A percentile compares a stretch with the other conserved stretches of the same genome.
These are phyloP conservation scores for Pimpla rufipes DNA, from an alignment of 2,888 invertebrate genomes.

Conservation along the genomic window DNA sequence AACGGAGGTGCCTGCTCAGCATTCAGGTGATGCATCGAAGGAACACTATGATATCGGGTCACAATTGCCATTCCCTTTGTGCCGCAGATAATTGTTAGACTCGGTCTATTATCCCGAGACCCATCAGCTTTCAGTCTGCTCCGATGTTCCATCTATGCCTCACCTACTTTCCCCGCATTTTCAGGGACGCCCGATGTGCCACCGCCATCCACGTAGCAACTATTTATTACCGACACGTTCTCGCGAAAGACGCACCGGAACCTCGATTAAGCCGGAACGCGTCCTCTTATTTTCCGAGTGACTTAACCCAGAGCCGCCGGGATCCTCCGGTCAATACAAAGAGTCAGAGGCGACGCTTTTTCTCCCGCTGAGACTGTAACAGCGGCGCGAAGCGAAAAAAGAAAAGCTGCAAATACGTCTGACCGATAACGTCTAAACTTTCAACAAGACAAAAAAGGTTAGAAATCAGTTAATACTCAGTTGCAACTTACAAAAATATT, in stretches of 20 bases:
- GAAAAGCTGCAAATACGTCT: not conserved
- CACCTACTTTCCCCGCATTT: slow-evolving; percentile 34
- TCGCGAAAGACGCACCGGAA: slow-evolving; percentile 18
- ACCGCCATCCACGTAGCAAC: slow-evolving; percentile 20
- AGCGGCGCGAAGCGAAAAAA: not conserved
- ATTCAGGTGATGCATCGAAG: no score
- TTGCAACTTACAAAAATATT: no score
- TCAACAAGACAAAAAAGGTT: no score
- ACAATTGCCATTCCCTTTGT: no score
- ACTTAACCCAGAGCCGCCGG: slow-evolving; percentile 23
- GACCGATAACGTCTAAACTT: not conserved
- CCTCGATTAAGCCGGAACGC: slow-evolving; percentile 48
- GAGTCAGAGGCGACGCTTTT: not conserved
- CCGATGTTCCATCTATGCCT: not conserved
- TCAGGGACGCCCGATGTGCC: not conserved
- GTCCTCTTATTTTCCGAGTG: slow-evolving; percentile 50
- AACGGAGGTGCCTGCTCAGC: no score
- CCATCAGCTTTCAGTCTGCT: slow-evolving; percentile 2
- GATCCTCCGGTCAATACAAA: slow-evolving; percentile 24
- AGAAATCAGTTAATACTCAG: no score
- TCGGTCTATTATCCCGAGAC: no score
- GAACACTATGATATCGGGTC: no score
- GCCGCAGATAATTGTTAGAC: no score
- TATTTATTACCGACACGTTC: slow-evolving; percentile 52
- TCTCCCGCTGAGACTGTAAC: not conserved